phyloP scores from a whole-genome alignment of 2,888 invertebrate species.

The Graphium colonna region DNA sequence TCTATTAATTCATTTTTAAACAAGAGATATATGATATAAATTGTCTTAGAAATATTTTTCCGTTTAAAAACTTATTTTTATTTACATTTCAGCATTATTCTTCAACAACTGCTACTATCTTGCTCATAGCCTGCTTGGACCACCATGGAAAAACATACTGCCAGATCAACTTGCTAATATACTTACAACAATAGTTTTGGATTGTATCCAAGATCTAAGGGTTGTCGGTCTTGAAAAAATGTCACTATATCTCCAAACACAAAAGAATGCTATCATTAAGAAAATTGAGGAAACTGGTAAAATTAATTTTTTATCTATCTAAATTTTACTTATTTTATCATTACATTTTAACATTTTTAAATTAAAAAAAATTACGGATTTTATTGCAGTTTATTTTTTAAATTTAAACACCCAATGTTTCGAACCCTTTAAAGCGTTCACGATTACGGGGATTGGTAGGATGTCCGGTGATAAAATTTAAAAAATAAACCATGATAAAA shows the following conservation, averaged over 20 bases:
- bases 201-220: conserved; percentile 65
- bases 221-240: conserved; percentile 67
- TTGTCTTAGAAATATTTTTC: too few species aligned
- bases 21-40: too few species aligned
- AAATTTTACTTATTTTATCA: neutral
- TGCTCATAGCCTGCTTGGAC: conserved; percentile 69
- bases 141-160: conserved; percentile 64
- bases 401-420: too few species aligned
- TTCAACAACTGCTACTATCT: conserved; percentile 77
- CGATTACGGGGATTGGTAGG: too few species aligned
- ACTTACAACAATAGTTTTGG: conserved; percentile 52
- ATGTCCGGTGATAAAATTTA: too few species aligned
- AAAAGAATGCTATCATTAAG: conserved; percentile 55
- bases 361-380: too few species aligned
- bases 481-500: too few species aligned
- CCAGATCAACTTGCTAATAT: conserved; percentile 49
- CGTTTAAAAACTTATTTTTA: neutral
- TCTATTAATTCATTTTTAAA: too few species aligned
- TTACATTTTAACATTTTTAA: too few species aligned
- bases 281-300: conserved; percentile 60
- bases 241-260: conserved; percentile 61
- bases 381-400: too few species aligned
- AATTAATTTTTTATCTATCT: conserved; percentile 1
- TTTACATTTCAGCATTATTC: conserved; percentile 58
- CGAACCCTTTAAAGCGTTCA: too few species aligned